These are phyloP conservation scores for Chlorocebus sabaeus DNA, from an alignment of 2,113 vertebrate species.

Conservation along the genomic window DNA sequence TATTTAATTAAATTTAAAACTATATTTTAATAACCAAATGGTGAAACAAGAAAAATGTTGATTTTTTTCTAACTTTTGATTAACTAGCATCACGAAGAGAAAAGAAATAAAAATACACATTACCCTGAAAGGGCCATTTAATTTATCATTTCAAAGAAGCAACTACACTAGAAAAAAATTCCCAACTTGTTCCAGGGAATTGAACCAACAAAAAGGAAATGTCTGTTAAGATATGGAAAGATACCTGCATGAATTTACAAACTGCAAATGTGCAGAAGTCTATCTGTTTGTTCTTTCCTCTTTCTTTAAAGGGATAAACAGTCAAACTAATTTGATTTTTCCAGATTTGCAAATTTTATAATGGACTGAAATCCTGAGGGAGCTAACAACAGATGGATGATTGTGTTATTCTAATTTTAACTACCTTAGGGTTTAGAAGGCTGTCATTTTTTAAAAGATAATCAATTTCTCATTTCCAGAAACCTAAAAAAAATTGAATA, in stretches of 20 bases:
- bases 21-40: conserved; percentile 13
- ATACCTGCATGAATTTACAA: conserved; percentile 60
- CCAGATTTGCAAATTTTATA: conserved; percentile 81
- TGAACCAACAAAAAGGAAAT: conserved; percentile 53
- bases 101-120: conserved; percentile 3
- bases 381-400: conserved; percentile 81
- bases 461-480: conserved; percentile 80
- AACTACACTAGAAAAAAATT: neutral
- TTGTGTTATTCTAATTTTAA: conserved; percentile 82
- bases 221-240: conserved; percentile 54
- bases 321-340: conserved; percentile 80
- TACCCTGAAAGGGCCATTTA: neutral
- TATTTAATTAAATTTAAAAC: neutral
- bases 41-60: neutral
- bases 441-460: conserved; percentile 77
- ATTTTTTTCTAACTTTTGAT: neutral
- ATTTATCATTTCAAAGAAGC: conserved; percentile 40
- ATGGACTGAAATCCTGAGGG: conserved; percentile 79
- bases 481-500: conserved; percentile 75
- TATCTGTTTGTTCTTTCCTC: conserved; percentile 67
- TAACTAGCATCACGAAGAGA: neutral
- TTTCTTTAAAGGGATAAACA: conserved; percentile 76
- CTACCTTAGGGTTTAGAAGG: conserved; percentile 78
- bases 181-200: neutral
- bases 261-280: conserved; percentile 45